These are phyloP conservation scores for Eristalinus aeneus DNA, from an alignment of 2,888 invertebrate genomes.

Conservation along the genomic window DNA sequence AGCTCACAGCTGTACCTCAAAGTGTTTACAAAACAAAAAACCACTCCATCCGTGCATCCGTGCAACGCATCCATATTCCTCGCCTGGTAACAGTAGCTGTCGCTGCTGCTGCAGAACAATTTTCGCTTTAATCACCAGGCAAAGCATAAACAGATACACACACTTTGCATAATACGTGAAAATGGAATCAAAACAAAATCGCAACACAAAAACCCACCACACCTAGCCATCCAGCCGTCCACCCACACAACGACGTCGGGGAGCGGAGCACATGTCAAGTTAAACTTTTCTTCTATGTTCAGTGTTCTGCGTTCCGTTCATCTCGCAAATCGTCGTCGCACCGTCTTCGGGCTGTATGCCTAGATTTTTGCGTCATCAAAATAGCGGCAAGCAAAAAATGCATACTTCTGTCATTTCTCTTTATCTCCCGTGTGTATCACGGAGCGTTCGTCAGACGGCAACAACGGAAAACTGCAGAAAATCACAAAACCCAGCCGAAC, in stretches of 20 bases:
- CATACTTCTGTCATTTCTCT: constrained; percentile 29
- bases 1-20: not conserved
- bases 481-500: constrained; percentile 11
- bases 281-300: constrained; percentile 29
- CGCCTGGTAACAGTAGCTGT: constrained; percentile 50
- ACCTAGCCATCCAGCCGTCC: not conserved
- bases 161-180: constrained; percentile 55
- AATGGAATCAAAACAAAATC: constrained; percentile 68
- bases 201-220: constrained; percentile 6
- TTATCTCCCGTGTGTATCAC: constrained; percentile 43
- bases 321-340: too few species aligned
- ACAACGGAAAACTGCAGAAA: constrained; percentile 48
- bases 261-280: constrained; percentile 55
- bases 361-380: constrained; percentile 4
- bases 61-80: not conserved
- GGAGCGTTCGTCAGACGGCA: constrained; percentile 23
- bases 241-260: not conserved
- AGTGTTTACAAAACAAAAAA: not conserved
- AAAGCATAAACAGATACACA: constrained; percentile 33
- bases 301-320: too few species aligned
- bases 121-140: constrained; percentile 50
- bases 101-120: not conserved
- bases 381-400: not conserved
- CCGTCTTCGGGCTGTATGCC: not conserved
- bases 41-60: not conserved